Conservation (phyloP, 1,140 invertebrate genomes). For the Caenorhabditis inopinata region DNA sequence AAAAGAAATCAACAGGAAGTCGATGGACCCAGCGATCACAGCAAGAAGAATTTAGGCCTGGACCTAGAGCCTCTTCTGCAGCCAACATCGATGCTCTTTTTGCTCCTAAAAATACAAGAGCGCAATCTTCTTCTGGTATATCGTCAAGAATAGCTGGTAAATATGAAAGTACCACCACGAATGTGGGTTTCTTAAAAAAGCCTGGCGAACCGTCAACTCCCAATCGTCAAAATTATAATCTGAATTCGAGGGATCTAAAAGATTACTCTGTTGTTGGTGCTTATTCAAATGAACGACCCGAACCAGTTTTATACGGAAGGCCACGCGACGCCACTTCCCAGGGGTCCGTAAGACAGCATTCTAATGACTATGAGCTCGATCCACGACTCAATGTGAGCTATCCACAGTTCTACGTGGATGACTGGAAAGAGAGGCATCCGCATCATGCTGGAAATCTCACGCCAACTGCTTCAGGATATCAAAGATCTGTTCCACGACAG, state of each 20-base stretch:
- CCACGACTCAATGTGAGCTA: background rate
- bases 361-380: constrained; percentile 11
- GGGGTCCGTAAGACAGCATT: background rate
- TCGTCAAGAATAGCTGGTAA: background rate
- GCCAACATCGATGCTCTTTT: constrained; percentile 9
- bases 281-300: background rate
- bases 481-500: background rate
- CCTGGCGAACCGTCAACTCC: background rate
- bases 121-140: background rate
- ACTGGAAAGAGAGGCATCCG: constrained; percentile 4
- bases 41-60: background rate
- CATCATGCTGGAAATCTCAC: background rate
- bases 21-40: background rate
- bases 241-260: background rate
- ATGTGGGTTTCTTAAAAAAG: background rate
- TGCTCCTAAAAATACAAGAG: background rate
- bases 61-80: background rate
- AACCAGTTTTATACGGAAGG: no score
- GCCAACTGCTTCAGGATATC: background rate
- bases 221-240: no score
- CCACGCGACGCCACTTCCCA: background rate
- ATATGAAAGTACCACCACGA: background rate
- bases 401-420: constrained; percentile 10
- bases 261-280: background rate
- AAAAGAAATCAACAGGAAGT: background rate